phyloP scores from a whole-genome alignment of 1,140 invertebrate genomes.

The Hyposmocoma kahamanoa region DNA sequence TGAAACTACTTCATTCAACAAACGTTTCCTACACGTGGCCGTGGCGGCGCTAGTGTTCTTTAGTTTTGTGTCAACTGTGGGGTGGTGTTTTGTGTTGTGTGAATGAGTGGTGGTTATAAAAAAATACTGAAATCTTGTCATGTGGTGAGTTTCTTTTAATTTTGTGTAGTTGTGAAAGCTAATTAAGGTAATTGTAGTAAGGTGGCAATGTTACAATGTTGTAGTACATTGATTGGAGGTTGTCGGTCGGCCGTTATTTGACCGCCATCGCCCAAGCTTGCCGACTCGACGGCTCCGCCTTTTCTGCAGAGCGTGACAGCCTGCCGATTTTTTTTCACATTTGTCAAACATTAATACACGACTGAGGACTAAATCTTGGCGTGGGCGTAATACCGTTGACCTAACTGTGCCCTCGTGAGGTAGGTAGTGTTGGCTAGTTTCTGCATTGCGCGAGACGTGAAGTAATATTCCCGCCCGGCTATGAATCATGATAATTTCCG shows the following conservation, averaged over 20 bases:
- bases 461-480: constrained; percentile 1
- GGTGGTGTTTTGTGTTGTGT: constrained; percentile 14
- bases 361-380: no score
- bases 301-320: constrained; percentile 1
- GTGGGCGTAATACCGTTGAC: no score
- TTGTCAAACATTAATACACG: no score
- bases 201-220: no score
- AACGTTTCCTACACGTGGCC: background rate
- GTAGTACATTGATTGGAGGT: no score
- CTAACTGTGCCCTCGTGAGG: no score
- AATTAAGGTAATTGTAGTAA: no score
- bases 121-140: constrained; percentile 10
- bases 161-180: background rate
- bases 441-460: no score
- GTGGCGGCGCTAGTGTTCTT: constrained; percentile 2
- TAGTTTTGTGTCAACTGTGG: constrained; percentile 7
- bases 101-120: constrained; percentile 12
- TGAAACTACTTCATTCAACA: background rate
- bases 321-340: background rate
- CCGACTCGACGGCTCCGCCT: constrained; percentile 9
- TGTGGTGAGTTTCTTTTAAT: constrained; percentile 8
- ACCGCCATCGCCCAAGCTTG: constrained; percentile 18
- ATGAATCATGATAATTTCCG: constrained; percentile 2
- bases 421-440: no score
- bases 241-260: constrained; percentile 10